Percentiles rank a stretch among this genome's conserved stretches.
Conservation (phyloP, 2,888 invertebrate genomes). For the Leptopterna dolabrata region DNA sequence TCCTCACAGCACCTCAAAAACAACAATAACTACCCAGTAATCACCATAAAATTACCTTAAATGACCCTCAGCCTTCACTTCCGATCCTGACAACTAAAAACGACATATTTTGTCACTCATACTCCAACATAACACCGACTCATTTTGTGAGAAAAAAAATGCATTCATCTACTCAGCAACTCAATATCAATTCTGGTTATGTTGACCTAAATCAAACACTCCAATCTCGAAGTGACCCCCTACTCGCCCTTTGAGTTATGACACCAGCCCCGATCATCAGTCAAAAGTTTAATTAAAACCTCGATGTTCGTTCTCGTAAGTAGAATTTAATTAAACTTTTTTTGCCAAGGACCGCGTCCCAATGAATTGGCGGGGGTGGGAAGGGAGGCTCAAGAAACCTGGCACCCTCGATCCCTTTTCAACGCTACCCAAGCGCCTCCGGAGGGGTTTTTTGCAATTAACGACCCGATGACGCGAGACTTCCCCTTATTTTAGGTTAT, state of each 20-base stretch:
- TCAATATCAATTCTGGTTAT: too few species aligned
- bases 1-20: too few species aligned
- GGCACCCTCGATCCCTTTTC: background rate
- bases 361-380: background rate
- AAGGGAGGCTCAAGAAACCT: background rate
- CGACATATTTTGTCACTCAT: too few species aligned
- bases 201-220: too few species aligned
- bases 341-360: background rate
- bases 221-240: background rate
- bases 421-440: background rate
- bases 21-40: too few species aligned
- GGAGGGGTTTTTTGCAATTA: background rate
- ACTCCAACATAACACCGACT: too few species aligned
- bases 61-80: too few species aligned
- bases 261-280: background rate
- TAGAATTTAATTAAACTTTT: slow-evolving; percentile 27
- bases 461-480: background rate
- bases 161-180: too few species aligned
- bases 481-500: background rate
- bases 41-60: too few species aligned
- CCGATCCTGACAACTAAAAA: too few species aligned
- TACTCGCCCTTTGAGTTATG: background rate
- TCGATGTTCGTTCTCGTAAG: background rate
- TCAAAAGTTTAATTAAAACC: slow-evolving; percentile 20
- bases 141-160: too few species aligned